These are phyloP conservation scores for Pachyuromys duprasi DNA, from an alignment of 2,797 vertebrate species.

Conservation along the genomic window DNA sequence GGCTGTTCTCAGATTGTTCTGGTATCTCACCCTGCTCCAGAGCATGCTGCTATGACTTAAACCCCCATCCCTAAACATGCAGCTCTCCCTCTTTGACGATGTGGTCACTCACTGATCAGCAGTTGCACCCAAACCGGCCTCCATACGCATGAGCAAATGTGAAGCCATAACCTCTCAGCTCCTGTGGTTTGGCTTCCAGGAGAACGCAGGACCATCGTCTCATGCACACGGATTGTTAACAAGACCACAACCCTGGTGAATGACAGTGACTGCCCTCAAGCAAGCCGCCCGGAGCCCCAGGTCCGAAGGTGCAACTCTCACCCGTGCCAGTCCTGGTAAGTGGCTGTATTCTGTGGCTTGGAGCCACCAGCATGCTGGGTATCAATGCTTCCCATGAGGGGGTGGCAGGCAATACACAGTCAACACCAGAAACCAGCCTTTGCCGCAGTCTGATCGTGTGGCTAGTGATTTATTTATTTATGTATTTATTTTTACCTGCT, in stretches of 20 bases:
- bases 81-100: not conserved
- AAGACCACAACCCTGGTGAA: slow-evolving; percentile 94
- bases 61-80: not conserved
- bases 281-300: slow-evolving; percentile 92
- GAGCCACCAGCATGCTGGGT: not conserved
- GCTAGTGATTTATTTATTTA: not conserved
- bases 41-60: too few relatives aligned
- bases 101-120: not conserved
- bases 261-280: slow-evolving; percentile 92
- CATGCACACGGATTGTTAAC: slow-evolving; percentile 94
- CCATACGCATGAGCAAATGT: rapidly evolving
- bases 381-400: rapidly evolving
- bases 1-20: not conserved
- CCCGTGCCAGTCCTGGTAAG: slow-evolving; percentile 95
- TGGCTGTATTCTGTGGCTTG: not conserved
- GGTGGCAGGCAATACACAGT: rapidly evolving
- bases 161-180: not conserved
- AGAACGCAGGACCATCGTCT: slow-evolving; percentile 94
- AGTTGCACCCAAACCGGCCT: not conserved
- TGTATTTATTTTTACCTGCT: not conserved
- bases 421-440: rapidly evolving
- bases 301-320: slow-evolving; percentile 94
- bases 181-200: slow-evolving; percentile 86
- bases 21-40: not conserved
- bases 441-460: not conserved